Evolutionary conservation across 2,888 invertebrate species (phyloP).

Genomic region (Chaetogeoica ovagalla): DNA sequence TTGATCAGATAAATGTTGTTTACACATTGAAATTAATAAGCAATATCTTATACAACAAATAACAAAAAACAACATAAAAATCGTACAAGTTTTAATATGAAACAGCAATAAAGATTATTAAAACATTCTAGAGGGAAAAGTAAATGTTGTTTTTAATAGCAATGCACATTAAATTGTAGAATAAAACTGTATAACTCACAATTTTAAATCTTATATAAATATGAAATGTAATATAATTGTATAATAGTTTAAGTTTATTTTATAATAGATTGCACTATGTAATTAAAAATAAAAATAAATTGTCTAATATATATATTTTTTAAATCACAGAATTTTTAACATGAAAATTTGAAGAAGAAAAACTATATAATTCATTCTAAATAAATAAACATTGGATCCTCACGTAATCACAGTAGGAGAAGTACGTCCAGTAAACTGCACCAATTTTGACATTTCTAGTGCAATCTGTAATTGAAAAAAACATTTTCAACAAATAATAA

Average conservation of each 20-base stretch:
- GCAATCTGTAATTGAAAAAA: slow-evolving; percentile 67
- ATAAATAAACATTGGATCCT: slow-evolving; percentile 55
- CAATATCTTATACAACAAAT: background rate
- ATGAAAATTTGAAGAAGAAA: slow-evolving; percentile 19
- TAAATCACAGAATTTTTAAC: slow-evolving; percentile 47
- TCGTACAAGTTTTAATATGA: background rate
- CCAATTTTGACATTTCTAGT: slow-evolving; percentile 78
- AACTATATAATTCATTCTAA: slow-evolving; percentile 18
- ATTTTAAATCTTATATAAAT: background rate
- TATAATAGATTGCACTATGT: background rate
- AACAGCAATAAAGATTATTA: background rate
- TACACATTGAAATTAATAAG: background rate
- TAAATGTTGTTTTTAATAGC: slow-evolving; percentile 7
- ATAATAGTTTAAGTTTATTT: background rate
- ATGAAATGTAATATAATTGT: background rate
- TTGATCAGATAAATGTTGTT: background rate
- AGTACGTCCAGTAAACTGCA: slow-evolving; percentile 82
- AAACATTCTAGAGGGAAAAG: background rate
- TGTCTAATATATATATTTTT: slow-evolving; percentile 4
- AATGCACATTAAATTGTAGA: background rate
- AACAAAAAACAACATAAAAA: background rate
- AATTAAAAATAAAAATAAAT: background rate
- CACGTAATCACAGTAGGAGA: slow-evolving; percentile 97
- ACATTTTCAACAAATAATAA: background rate
- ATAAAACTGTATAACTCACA: background rate